Percentiles rank a stretch among this genome's conserved stretches.
Conservation (phyloP, 2,797 vertebrate genomes). For the Acanthurus lineatus region DNA sequence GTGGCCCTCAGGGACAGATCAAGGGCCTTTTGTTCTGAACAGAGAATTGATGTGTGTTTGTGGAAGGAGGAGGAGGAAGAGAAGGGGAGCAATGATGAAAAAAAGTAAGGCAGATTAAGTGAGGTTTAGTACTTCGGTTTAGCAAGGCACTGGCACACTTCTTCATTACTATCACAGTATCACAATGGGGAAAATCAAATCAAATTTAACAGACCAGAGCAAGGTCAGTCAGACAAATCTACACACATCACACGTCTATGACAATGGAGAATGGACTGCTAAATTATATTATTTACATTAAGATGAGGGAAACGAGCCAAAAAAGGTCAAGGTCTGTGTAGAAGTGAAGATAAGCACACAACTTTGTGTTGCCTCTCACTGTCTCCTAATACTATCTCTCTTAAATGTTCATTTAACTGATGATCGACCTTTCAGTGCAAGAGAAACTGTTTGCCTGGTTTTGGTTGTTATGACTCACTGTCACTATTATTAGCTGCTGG, state of each 20-base stretch:
- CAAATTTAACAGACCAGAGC: background rate
- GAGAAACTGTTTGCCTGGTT: too few relatives aligned
- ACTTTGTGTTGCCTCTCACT: background rate
- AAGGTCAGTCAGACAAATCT: background rate
- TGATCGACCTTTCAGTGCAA: background rate
- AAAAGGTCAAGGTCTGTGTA: background rate
- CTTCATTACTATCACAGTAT: constrained; percentile 14
- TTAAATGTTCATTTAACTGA: background rate
- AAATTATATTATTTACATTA: background rate
- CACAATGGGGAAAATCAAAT: background rate
- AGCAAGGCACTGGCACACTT: constrained; percentile 5
- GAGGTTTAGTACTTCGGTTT: constrained; percentile 28
- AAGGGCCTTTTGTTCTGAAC: constrained; percentile 83
- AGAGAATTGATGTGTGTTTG: constrained; percentile 55
- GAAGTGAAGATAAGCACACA: background rate
- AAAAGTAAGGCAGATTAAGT: constrained; percentile 38
- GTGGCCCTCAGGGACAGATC: constrained; percentile 69
- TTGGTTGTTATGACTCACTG: too few relatives aligned
- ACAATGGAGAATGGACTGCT: background rate
- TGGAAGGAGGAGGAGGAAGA: constrained; percentile 33
- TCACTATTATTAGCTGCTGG: too few relatives aligned
- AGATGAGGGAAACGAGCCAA: background rate
- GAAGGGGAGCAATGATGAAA: constrained; percentile 12
- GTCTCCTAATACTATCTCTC: too few relatives aligned
- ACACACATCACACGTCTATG: background rate